Evolutionary conservation across 2,113 vertebrate species (phyloP).

Genomic region (Indicator maculatus): DNA sequence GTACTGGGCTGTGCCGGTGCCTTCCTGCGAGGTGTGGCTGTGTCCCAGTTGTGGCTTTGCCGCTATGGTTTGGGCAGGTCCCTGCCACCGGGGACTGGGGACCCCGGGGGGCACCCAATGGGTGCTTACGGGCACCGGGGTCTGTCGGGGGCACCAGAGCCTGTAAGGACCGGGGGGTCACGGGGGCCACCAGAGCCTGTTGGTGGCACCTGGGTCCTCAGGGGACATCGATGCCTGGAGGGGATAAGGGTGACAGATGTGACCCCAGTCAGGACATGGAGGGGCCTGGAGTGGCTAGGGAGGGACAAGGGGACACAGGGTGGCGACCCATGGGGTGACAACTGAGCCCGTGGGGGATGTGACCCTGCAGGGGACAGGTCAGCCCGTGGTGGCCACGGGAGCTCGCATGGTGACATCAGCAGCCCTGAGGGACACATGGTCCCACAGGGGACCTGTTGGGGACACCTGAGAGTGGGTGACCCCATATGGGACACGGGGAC

Average conservation of each 20-base stretch:
- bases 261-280: neutral
- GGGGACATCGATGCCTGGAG: neutral
- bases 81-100: neutral
- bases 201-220: neutral
- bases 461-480: too few relatives aligned
- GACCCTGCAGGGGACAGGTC: neutral
- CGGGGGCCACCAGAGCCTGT: neutral
- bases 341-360: too few relatives aligned
- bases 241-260: neutral
- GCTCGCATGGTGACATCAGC: neutral
- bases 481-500: neutral
- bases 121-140: neutral
- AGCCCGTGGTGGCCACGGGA: neutral
- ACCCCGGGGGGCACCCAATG: neutral
- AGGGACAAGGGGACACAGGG: neutral
- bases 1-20: neutral
- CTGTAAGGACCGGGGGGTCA: neutral
- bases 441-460: neutral
- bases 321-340: neutral
- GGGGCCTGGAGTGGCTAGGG: neutral
- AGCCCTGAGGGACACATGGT: too few relatives aligned
- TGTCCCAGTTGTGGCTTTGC: neutral
- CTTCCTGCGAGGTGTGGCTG: neutral
- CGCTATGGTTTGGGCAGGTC: neutral
- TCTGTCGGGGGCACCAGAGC: accelerated